Percentiles rank a stretch among this genome's conserved stretches.
Conservation (phyloP, 1,140 invertebrate species). For the Zaprionus gabonicus region DNA sequence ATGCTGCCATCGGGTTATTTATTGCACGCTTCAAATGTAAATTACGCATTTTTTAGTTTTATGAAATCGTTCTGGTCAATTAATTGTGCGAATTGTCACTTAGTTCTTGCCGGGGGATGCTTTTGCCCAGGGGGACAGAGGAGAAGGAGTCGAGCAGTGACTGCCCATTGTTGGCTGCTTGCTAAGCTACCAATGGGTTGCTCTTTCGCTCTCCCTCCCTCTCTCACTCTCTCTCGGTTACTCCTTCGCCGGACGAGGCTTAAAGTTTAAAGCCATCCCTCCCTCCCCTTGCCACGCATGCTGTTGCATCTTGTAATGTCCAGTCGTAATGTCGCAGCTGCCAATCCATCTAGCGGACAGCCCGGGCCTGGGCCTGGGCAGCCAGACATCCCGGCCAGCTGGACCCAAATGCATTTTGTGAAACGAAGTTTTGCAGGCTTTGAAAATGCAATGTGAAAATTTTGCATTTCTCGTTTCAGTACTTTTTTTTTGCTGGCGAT, state of each 20-base stretch:
- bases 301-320: not conserved
- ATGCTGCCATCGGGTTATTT: conserved; percentile 64
- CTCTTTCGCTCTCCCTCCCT: not conserved
- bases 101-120: conserved; percentile 21
- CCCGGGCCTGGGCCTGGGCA: not conserved
- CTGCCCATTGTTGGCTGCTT: not conserved
- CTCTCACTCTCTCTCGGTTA: not conserved
- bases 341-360: conserved; percentile 61
- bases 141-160: not conserved
- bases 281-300: not conserved
- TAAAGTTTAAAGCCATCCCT: conserved; percentile 55
- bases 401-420: conserved; percentile 71
- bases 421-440: conserved; percentile 77
- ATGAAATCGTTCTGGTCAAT: conserved; percentile 83
- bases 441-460: conserved; percentile 77
- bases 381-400: conserved; percentile 17
- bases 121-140: not conserved
- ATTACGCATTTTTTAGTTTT: conserved; percentile 70
- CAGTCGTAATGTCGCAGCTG: conserved; percentile 55
- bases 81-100: conserved; percentile 68
- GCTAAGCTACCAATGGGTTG: not conserved
- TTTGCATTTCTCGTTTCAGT: conserved; percentile 67
- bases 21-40: conserved; percentile 53
- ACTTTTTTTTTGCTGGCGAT: conserved; percentile 12
- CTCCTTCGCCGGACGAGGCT: not conserved